These are phyloP conservation scores for Agraylea sexmaculata DNA, from an alignment of 1,140 invertebrate genomes.

Conservation along the genomic window DNA sequence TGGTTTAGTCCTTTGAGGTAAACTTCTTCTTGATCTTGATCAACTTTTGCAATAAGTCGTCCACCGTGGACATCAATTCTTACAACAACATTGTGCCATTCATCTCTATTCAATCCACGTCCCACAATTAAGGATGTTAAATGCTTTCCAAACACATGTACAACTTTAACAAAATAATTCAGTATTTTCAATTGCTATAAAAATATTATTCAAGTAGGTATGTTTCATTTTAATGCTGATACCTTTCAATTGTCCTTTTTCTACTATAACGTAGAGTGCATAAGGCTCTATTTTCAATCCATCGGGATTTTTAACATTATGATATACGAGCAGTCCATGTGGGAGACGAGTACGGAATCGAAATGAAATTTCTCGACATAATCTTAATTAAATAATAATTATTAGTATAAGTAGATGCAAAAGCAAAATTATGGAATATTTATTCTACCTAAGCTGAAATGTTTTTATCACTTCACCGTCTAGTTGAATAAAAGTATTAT, in stretches of 20 bases:
- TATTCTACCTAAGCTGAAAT: slow-evolving; percentile 64
- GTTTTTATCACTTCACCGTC: slow-evolving; percentile 74
- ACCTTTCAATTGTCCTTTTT: slow-evolving; percentile 74
- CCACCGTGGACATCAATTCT: slow-evolving; percentile 71
- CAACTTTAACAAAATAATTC: slow-evolving; percentile 37
- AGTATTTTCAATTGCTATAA: slow-evolving; percentile 3
- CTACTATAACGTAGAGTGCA: slow-evolving; percentile 78
- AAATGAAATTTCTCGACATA: slow-evolving; percentile 77
- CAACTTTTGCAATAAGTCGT: slow-evolving; percentile 70
- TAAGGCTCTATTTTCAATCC: slow-evolving; percentile 60
- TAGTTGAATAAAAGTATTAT: slow-evolving; percentile 77
- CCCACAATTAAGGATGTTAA: slow-evolving; percentile 78
- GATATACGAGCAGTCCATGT: slow-evolving; percentile 76
- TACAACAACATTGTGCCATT: slow-evolving; percentile 76
- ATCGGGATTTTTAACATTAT: slow-evolving; percentile 75
- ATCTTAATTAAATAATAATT: slow-evolving; percentile 37
- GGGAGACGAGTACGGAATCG: slow-evolving; percentile 76
- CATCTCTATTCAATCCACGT: slow-evolving; percentile 74
- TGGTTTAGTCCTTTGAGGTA: slow-evolving; percentile 66
- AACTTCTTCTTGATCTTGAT: slow-evolving; percentile 65
- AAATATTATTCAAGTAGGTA: background rate
- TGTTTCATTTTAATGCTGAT: slow-evolving; percentile 6
- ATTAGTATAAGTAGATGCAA: background rate
- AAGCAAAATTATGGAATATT: background rate
- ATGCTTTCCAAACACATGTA: slow-evolving; percentile 79